A percentile compares a stretch with the other conserved stretches of the same genome.
These are phyloP conservation scores for Leuciscus waleckii DNA, from an alignment of 2,797 vertebrate genomes.

Conservation along the genomic window DNA sequence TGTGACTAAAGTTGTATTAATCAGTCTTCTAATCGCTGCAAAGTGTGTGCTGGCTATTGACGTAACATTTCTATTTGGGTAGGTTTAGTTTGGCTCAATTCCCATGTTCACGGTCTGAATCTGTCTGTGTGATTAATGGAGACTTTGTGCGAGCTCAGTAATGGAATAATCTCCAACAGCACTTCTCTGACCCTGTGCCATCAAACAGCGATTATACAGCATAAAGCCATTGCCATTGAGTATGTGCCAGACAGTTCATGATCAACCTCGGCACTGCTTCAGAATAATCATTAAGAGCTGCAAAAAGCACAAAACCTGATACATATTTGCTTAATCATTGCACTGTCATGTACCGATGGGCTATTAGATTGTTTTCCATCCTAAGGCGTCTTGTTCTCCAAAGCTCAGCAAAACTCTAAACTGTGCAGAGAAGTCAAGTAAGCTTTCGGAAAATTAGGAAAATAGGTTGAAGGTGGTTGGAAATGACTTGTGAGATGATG, in stretches of 20 bases:
- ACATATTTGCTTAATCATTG: background rate
- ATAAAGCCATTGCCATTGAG: conserved; percentile 53
- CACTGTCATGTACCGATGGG: background rate
- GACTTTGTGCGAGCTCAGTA: background rate
- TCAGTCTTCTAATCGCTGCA: background rate
- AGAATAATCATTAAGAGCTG: conserved; percentile 50
- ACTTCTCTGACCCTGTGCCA: conserved; percentile 17
- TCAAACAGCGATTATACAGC: conserved; percentile 60
- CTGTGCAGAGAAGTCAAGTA: background rate
- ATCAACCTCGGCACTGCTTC: conserved; percentile 50
- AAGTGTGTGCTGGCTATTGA: background rate
- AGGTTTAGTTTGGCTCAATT: conserved; percentile 2
- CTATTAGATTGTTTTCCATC: background rate
- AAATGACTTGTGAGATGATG: background rate
- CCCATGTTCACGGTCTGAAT: background rate
- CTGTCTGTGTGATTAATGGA: conserved; percentile 43
- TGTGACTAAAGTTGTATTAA: background rate
- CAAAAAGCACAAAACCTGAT: background rate
- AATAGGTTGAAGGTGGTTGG: background rate
- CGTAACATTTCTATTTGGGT: background rate
- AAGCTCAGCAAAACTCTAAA: background rate
- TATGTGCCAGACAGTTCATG: conserved; percentile 65
- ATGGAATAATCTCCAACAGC: conserved; percentile 53
- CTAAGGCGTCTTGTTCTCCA: background rate
- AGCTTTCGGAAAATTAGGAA: background rate